Evolutionary conservation across 2,797 vertebrate genomes (phyloP), one percentile per base, ranked within the genome.

Genomic region (Geotrypetes seraphini): DNA sequence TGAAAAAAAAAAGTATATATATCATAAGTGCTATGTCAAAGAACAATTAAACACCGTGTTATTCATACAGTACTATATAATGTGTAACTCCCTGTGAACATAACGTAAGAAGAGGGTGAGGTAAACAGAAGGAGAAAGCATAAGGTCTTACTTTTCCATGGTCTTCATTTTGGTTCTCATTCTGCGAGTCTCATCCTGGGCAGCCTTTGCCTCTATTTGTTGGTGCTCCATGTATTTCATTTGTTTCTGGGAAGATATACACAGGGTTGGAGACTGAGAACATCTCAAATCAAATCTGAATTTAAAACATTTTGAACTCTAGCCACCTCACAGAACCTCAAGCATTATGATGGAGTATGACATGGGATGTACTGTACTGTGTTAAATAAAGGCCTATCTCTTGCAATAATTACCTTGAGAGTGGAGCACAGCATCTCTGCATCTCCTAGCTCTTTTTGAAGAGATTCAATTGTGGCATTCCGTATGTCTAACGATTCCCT

Each of bases 211-310:
- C 6, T 94, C 89, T 29, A 79, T 76, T 36, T 89, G 85, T 35
- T 93, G 88, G 18, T 74, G 85, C 64, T 97, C 92, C 57, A 99
- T 42, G 57, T 78, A 96, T 25, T 72, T 78, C 90, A 97, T 90
- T 79, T 99, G 93, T 76, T 93, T 94, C 95, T 97, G 58, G 58
- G 30, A 53, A 55, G 32, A 51, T 32, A 57, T 61, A 43, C 2
- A 2, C 12, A 48, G 32, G 28, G 36, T 31, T 39, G 33, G n/a
- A n/a, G n/a, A n/a, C n/a, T n/a, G n/a, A n/a, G n/a, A n/a, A n/a
- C n/a, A n/a, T n/a, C n/a, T n/a, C n/a, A n/a, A n/a, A 5, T 31
- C 16, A 19, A 1, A 2, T 8, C 12, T 16, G 17, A 34, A 6
- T 19, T 5, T 9, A 4, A 22, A 8, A 18, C 19, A 23, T 22